Base-by-base conservation (phyloP, 1,140 invertebrate genomes). In the Hyposmocoma kahamanoa region DNA sequence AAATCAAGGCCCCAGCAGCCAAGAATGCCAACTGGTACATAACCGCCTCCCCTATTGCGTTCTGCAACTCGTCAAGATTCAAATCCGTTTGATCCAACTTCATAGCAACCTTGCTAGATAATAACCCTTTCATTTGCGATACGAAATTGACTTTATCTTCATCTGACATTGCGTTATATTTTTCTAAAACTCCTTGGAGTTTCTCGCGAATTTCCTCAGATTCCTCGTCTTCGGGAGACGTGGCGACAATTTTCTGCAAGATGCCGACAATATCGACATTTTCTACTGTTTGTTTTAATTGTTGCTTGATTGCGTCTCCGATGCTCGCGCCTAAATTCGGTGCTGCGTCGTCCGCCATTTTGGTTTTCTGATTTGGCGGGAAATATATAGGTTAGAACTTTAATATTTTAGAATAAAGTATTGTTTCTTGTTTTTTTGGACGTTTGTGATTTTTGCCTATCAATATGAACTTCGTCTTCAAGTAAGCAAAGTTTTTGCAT, bases 121-220 rank as follows among this genome's bases (percentile, higher is more conserved):
- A 41, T 0, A 67, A 62, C 0, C 77, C 72, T 42, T 80, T 75
- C 1, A 77, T 50, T 34, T 77, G 55, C 0, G 42, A 26, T 0
- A 74, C 39, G 30, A 89, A 87, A 5, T 72, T 34, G 2, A 47
- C 42, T 13, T 80, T 87, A 2, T 86, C 82, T 0, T 71, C 61
- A 1, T 75, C 65, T 1, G 52, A 36, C 59, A 89, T 61, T 1
- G 56, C 39, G n/a, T 75, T 59, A 42, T 83, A 88, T 22, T 78
- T 61, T 0, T 65, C 34, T 1, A 87, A 21, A 1, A 88, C 59
- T 0, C 56, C 62, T 8, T 64, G 49, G 1, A 88, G 21, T 48
- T 84, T 83, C 1, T 72, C 47, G 1, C 66, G 53, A 0, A 82
- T 61, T 1, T 71, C 69, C 9, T 56, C 60, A 0, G 68, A 59